Evolutionary conservation across 2,797 vertebrate species (phyloP).

Genomic region (Thalassophryne amazonica): DNA sequence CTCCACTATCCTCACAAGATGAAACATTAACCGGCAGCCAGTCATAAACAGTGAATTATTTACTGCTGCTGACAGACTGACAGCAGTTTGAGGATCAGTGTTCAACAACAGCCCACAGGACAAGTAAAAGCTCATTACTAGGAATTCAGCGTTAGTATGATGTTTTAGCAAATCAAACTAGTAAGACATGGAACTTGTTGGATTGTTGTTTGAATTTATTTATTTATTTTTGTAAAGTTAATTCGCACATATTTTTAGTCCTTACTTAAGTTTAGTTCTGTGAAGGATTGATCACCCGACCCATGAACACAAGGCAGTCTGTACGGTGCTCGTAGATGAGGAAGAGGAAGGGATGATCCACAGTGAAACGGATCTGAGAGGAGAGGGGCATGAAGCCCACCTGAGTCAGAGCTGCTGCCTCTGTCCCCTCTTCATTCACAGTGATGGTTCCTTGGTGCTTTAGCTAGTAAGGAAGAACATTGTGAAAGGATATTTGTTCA

Average conservation of each 20-base stretch:
- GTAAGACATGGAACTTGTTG: not conserved
- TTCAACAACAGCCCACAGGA: slow-evolving; percentile 2
- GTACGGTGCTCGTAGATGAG: slow-evolving; percentile 95
- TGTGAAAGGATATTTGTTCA: not conserved
- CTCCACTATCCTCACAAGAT: slow-evolving; percentile 12
- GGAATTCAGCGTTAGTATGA: not conserved
- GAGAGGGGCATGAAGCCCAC: slow-evolving; percentile 97
- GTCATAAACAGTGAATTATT: slow-evolving; percentile 23
- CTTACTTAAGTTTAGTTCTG: slow-evolving; percentile 61
- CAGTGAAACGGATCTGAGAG: slow-evolving; percentile 86
- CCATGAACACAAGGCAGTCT: slow-evolving; percentile 92
- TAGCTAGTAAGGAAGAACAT: slow-evolving; percentile 75
- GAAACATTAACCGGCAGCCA: slow-evolving; percentile 55
- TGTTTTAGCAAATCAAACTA: not conserved
- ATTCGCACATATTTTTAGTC: too few relatives aligned
- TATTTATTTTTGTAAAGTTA: too few relatives aligned
- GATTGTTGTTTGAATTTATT: too few relatives aligned
- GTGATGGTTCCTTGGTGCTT: slow-evolving; percentile 95
- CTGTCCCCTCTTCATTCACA: slow-evolving; percentile 95
- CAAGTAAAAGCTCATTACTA: not conserved
- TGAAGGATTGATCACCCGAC: slow-evolving; percentile 87
- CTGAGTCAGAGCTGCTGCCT: slow-evolving; percentile 87
- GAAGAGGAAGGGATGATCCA: slow-evolving; percentile 92
- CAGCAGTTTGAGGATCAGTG: slow-evolving; percentile 9
- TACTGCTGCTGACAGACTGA: slow-evolving; percentile 2